Base-by-base conservation (phyloP, 2,888 invertebrate species). In the Phanerotoma sp. region DNA sequence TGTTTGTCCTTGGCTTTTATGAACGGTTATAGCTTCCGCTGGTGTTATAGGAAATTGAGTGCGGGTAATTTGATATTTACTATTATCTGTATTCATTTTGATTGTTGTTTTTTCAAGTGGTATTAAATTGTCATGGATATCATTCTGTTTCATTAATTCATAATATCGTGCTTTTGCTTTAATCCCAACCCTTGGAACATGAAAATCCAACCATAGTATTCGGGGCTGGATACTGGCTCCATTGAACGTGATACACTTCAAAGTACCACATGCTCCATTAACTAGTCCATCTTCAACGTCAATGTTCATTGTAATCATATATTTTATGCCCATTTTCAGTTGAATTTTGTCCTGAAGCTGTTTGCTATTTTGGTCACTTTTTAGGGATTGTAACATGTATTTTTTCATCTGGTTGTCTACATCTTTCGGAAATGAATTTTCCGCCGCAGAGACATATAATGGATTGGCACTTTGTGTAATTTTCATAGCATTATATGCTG, bases 141-240 rank as follows among this genome's bases (percentile, higher is more conserved):
- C 33, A 11, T 46, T 32, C 11, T 13, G 15, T 20, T 41, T 45
- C 15, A 49, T 49, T 10, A 30, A 32, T 5, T 38, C 10, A 5
- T 22, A n/a, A 41, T 47, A 48, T 13, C 30, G 30, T 11, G 7
- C 11, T 25, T 38, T 18, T 18, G 21, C 18, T 51, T 51, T 45
- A 1, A 3, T 5, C 32, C 57, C 62, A 21, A 59, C 48, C 49
- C 30, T 42, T 28, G 32, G 32, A 32, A 40, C 22, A 20, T 54
- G 18, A 50, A 60, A 58, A 41, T 60, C 42, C 10, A 62, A 15
- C 58, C 60, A 60, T n/a, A 60, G 11, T 28, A 51, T 48, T 11
- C 10, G 9, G 5, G 25, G 16, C 11, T n/a, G n/a, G n/a, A 33
- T 11, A 37, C 35, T 42, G 13, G 30, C 7, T 11, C 35, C 7